Evolutionary conservation across 2,888 invertebrate genomes (phyloP).

Genomic region (Toxonevra muliebris): DNA sequence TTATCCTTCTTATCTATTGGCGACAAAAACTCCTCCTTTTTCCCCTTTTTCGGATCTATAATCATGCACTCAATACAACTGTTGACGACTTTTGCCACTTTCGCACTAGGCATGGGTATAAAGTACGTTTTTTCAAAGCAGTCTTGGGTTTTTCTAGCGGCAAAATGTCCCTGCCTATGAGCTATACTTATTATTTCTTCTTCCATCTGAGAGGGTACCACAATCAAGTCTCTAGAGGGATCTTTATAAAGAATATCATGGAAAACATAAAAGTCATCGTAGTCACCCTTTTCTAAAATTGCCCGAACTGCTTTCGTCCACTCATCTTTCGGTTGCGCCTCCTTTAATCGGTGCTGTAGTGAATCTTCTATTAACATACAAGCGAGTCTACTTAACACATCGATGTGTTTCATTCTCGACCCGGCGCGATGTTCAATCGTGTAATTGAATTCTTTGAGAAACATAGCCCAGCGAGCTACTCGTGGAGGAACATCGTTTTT

Average conservation of each 20-base stretch:
- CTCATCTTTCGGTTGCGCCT: no score
- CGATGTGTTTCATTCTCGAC: no score
- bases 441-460: no score
- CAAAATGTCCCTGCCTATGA: not conserved
- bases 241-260: slow-evolving; percentile 21
- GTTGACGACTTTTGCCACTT: slow-evolving; percentile 15
- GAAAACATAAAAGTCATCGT: slow-evolving; percentile 25
- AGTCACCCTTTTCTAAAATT: slow-evolving; percentile 9
- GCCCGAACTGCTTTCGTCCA: no score
- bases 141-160: not conserved
- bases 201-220: not conserved
- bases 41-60: slow-evolving; percentile 18
- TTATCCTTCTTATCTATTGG: slow-evolving; percentile 23
- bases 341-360: no score
- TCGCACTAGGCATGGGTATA: slow-evolving; percentile 21
- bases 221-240: slow-evolving; percentile 13
- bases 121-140: slow-evolving; percentile 18
- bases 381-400: no score
- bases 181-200: not conserved
- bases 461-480: no score
- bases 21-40: slow-evolving; percentile 21
- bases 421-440: no score
- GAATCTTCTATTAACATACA: no score
- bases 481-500: no score
- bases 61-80: slow-evolving; percentile 27